Percentiles rank a stretch among this genome's conserved stretches.
Conservation (phyloP, 2,113 vertebrate species). For the Scophthalmus maximus region DNA sequence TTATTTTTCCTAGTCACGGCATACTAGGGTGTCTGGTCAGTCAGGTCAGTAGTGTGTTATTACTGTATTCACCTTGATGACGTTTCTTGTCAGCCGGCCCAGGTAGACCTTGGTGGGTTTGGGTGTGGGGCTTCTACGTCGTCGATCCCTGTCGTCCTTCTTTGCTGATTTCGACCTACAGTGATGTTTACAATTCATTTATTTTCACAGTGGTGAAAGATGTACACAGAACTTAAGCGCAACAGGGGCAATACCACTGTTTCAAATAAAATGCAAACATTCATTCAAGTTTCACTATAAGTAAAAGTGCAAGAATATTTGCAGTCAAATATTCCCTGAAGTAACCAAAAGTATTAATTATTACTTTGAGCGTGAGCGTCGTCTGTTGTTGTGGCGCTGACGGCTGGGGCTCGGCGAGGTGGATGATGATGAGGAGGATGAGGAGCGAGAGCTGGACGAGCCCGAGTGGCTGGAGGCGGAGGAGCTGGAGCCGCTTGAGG, state of each 20-base stretch:
- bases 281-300: not conserved
- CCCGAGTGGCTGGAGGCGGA: slow-evolving; percentile 92
- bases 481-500: slow-evolving; percentile 93
- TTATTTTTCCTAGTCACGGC: no score
- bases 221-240: not conserved
- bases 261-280: not conserved
- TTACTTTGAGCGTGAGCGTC: slow-evolving; percentile 94
- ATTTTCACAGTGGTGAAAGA: no score
- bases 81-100: slow-evolving; percentile 92
- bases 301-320: not conserved
- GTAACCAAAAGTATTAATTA: no score
- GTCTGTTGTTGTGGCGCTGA: slow-evolving; percentile 89
- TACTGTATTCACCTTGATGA: slow-evolving; percentile 87
- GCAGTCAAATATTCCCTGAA: not conserved
- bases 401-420: slow-evolving; percentile 91
- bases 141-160: slow-evolving; percentile 92
- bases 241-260: not conserved
- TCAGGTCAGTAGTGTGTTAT: not conserved
- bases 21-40: no score
- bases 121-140: slow-evolving; percentile 90
- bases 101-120: slow-evolving; percentile 95
- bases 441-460: slow-evolving; percentile 93
- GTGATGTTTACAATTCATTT: not conserved
- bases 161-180: slow-evolving; percentile 92
- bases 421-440: slow-evolving; percentile 88